These are phyloP conservation scores for Druon quercuslanigerum DNA, from an alignment of 1,140 invertebrate genomes.

Conservation along the genomic window DNA sequence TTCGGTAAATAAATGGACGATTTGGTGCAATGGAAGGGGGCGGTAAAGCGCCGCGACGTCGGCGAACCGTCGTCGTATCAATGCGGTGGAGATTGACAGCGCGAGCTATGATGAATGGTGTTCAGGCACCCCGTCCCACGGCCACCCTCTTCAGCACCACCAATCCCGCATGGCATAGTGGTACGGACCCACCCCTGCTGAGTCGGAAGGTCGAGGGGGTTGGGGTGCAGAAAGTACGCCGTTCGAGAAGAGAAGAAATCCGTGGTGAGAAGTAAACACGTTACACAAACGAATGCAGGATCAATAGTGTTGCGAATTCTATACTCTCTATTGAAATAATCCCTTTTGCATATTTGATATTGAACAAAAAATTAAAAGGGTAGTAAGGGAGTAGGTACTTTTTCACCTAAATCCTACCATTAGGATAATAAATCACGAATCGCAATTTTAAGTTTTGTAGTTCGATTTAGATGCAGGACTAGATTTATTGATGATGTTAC, in stretches of 20 bases:
- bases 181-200: constrained; percentile 60
- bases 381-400: too few species aligned
- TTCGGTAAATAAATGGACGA: constrained; percentile 49
- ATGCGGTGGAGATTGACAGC: constrained; percentile 72
- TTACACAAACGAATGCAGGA: constrained; percentile 61
- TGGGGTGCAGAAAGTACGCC: constrained; percentile 32
- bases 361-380: background rate
- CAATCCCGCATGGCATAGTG: constrained; percentile 47
- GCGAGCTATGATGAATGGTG: constrained; percentile 71
- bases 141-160: constrained; percentile 45
- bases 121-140: constrained; percentile 49
- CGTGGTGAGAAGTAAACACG: constrained; percentile 64
- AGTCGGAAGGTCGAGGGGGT: constrained; percentile 33
- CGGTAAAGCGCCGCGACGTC: constrained; percentile 59
- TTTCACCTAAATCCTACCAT: too few species aligned
- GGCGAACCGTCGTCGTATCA: constrained; percentile 69
- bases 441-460: too few species aligned
- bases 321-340: background rate
- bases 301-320: constrained; percentile 49
- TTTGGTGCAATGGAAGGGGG: constrained; percentile 43
- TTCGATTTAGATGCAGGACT: too few species aligned
- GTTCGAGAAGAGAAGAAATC: constrained; percentile 56
- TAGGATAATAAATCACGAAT: too few species aligned
- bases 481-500: too few species aligned
- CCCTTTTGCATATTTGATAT: background rate